Percentiles rank a stretch among this genome's conserved stretches.
Conservation (phyloP, 2,797 vertebrate genomes). For the Craterocephalus amniculus region DNA sequence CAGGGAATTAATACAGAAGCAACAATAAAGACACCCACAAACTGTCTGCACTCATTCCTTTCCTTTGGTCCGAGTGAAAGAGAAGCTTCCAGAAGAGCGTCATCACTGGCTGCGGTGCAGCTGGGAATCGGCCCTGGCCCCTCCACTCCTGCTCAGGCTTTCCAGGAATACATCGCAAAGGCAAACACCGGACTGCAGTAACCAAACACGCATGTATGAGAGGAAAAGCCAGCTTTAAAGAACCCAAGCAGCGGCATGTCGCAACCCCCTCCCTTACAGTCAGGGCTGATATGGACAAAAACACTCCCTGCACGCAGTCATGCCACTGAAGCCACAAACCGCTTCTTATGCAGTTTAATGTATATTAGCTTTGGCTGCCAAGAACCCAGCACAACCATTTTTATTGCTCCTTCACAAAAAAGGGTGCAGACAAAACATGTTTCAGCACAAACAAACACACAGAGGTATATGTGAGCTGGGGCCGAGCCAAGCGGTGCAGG, state of each 20-base stretch:
- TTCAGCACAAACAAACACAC: slow-evolving; percentile 39
- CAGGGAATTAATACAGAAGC: background rate
- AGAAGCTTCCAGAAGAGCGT: slow-evolving; percentile 52
- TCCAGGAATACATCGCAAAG: slow-evolving; percentile 73
- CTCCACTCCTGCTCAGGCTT: slow-evolving; percentile 58
- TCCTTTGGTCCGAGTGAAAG: slow-evolving; percentile 15
- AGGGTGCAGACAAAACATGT: slow-evolving; percentile 43
- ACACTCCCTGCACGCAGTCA: background rate
- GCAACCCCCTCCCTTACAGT: slow-evolving; percentile 41
- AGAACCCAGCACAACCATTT: slow-evolving; percentile 30
- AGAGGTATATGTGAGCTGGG: slow-evolving; percentile 43
- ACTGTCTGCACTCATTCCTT: slow-evolving; percentile 8
- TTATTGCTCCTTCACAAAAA: slow-evolving; percentile 28
- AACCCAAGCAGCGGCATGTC: too few species aligned
- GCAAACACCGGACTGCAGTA: slow-evolving; percentile 40
- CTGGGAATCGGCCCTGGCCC: slow-evolving; percentile 36
- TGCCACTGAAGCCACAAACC: slow-evolving; percentile 43
- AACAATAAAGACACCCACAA: slow-evolving; percentile 6
- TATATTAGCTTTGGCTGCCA: slow-evolving; percentile 31
- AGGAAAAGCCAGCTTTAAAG: slow-evolving; percentile 40
- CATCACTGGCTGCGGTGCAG: slow-evolving; percentile 23
- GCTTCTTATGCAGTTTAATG: slow-evolving; percentile 51
- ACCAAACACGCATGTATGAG: slow-evolving; percentile 38
- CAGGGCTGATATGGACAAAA: slow-evolving; percentile 41
- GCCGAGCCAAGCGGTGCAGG: slow-evolving; percentile 29